Percentiles rank a stretch among this genome's conserved stretches.
Evolutionary conservation across 2,797 vertebrate species (phyloP).

Genomic region (Anguilla marmorata): DNA sequence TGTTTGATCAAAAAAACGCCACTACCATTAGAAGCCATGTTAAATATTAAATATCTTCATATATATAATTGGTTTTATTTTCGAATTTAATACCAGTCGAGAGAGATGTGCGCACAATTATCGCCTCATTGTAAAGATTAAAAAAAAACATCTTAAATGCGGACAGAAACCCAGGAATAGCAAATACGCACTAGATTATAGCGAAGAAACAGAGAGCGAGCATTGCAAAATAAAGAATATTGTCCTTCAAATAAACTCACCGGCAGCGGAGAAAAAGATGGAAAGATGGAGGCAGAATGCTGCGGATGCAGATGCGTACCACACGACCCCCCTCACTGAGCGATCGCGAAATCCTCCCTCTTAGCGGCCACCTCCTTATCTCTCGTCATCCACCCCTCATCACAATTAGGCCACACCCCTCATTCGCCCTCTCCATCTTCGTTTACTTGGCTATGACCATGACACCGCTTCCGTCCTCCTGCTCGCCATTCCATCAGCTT

Average conservation of each 20-base stretch:
- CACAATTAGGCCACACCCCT: constrained; percentile 58
- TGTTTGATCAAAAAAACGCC: constrained; percentile 39
- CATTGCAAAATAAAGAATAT: constrained; percentile 1
- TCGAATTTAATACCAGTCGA: neutral
- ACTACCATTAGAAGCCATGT: neutral
- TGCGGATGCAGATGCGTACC: constrained; percentile 47
- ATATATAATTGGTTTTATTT: neutral
- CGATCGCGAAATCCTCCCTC: constrained; percentile 31
- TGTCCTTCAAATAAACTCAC: constrained; percentile 57
- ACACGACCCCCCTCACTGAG: constrained; percentile 48
- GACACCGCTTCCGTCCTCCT: constrained; percentile 5
- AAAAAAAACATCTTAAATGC: neutral
- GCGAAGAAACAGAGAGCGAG: neutral
- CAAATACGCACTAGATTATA: neutral
- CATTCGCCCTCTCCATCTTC: constrained; percentile 27
- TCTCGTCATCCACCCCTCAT: constrained; percentile 41
- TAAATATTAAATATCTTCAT: neutral
- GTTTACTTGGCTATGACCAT: constrained; percentile 7
- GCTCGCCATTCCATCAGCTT: neutral
- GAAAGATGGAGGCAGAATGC: constrained; percentile 65
- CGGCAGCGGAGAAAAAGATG: constrained; percentile 39
- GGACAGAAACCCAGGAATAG: neutral
- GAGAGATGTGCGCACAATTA: neutral
- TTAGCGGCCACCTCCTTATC: constrained; percentile 60
- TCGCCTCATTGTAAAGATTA: neutral